A percentile compares a stretch with the other conserved stretches of the same genome.
Conservation (phyloP, 2,113 vertebrate species). For the Scopus umbretta region DNA sequence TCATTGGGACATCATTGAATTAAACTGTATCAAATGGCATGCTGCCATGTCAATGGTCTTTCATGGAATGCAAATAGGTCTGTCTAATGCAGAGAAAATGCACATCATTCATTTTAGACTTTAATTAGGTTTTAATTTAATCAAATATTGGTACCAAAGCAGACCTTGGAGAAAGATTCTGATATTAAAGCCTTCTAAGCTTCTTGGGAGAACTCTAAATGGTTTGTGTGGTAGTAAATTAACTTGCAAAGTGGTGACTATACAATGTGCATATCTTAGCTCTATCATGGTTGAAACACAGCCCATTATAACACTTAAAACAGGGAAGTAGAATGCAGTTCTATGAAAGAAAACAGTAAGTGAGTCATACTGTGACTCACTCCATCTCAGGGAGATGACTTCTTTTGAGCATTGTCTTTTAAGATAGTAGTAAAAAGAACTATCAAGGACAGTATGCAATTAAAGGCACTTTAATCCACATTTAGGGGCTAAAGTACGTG, state of each 20-base stretch:
- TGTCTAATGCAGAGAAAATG: conserved; percentile 28
- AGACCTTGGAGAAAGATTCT: conserved; percentile 49
- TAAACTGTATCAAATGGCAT: conserved; percentile 20
- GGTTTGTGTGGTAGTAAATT: conserved; percentile 43
- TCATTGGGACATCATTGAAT: neutral
- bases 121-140: conserved; percentile 67
- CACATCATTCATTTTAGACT: conserved; percentile 49
- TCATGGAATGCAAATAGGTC: conserved; percentile 43
- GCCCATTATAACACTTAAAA: neutral
- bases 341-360: neutral
- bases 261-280: neutral
- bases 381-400: neutral
- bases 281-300: neutral
- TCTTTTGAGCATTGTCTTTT: neutral
- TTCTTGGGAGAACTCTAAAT: conserved; percentile 1
- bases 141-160: conserved; percentile 44
- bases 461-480: neutral
- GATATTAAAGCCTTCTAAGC: conserved; percentile 36
- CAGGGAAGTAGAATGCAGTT: neutral
- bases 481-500: neutral
- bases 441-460: neutral
- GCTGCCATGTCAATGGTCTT: conserved; percentile 13
- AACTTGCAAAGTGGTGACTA: neutral
- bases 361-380: neutral
- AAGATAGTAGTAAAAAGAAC: neutral